Evolutionary conservation across 2,888 invertebrate genomes (phyloP), one percentile per base, ranked within the genome.

Genomic region (Oscheius sp.): DNA sequence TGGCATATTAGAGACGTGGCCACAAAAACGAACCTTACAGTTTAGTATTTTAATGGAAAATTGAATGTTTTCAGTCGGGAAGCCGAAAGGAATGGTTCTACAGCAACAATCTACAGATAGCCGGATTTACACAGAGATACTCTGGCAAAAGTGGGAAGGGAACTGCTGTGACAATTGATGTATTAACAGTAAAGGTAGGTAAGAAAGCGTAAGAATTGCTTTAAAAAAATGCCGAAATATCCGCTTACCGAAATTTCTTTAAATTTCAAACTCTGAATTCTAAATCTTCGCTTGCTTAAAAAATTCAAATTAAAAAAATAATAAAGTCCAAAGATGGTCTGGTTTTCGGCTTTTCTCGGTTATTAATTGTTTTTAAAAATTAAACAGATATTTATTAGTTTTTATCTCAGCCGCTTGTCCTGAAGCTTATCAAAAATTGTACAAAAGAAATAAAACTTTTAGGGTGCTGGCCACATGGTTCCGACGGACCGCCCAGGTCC

Each of bases 1-100:
- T 78, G 80, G 72, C 74, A 78, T 59, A 80, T 82, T 57, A 66
- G 66, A n/a, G 68, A 81, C 36, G 76, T 82, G 12, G 78, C 82
- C 9, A 49, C 2, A 1, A 64, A 73, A 8, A 32, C 32, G 2
- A 36, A 32, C 24, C 62, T 47, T 12, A 51, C 20, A n/a, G 26
- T 14, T 12, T 20, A 36, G n/a, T 56, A 12, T 54, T 38, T n/a
- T 14, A 24, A 50, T 22, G 6, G 24, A 9, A 50, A 12, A 28
- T 14, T 5, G 32, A 50, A 2, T 54, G 9, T 24, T 64, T 76
- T 17, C 67, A 76, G 78, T 47, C 26, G 17, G 66, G 41, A 1
- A 24, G 44, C 2, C 74, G 77, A 22, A 38, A 49, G 22, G 69
- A 71, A 2, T 80, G 80, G 80, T 74, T 61, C 47, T 80, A 72